Percentiles rank a stretch among this genome's conserved stretches.
Conservation (phyloP, 92 coral and sea anemone species). For the Bergia sp. region DNA sequence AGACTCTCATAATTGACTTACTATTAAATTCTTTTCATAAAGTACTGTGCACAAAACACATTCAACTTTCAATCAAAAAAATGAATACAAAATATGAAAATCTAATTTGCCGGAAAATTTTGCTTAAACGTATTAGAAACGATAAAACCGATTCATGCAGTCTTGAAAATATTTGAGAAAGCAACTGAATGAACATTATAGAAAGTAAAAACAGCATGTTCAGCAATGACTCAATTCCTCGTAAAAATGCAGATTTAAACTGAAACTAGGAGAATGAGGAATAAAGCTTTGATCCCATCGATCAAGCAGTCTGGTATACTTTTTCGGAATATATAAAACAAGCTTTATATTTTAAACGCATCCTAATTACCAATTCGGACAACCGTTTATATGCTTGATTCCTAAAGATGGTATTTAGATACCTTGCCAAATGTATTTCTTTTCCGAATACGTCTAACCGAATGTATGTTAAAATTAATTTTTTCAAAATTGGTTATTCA, state of each 20-base stretch:
- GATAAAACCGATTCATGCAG: not conserved
- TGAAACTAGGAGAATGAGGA: not conserved
- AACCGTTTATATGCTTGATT: too few relatives aligned
- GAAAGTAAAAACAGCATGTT: not conserved
- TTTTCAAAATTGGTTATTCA: too few relatives aligned
- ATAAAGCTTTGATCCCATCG: not conserved
- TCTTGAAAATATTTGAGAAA: not conserved
- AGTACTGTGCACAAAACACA: not conserved
- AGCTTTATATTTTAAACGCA: not conserved
- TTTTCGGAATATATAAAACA: not conserved
- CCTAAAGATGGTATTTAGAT: too few relatives aligned
- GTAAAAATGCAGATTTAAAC: conserved; percentile 1
- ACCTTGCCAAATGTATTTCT: too few relatives aligned
- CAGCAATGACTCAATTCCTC: not conserved
- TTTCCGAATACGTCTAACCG: too few relatives aligned
- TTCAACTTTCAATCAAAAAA: not conserved
- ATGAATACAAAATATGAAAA: not conserved
- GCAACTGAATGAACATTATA: not conserved
- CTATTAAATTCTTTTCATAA: not conserved
- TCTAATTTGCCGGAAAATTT: not conserved
- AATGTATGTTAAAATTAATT: too few relatives aligned
- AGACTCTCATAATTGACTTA: not conserved
- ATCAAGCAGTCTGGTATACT: not conserved
- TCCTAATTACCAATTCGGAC: too few relatives aligned
- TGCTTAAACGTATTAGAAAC: not conserved